Percentiles rank a stretch among this genome's conserved stretches.
Conservation (phyloP, 1,140 invertebrate species). For the Drosophila albomicans region DNA sequence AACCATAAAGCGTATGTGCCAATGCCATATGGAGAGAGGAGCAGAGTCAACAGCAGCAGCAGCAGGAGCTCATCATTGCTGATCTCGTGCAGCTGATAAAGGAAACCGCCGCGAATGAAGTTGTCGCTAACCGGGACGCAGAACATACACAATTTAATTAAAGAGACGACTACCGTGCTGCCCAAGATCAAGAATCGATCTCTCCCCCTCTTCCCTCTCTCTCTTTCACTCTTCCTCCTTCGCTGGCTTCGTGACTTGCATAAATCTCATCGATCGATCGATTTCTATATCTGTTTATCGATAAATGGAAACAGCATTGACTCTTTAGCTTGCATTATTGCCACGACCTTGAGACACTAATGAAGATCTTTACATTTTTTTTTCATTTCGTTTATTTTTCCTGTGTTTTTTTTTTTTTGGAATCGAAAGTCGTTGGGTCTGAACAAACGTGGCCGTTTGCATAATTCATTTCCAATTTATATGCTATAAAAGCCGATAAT, state of each 20-base stretch:
- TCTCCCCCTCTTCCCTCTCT: background rate
- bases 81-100: conserved; percentile 73
- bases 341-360: conserved; percentile 61
- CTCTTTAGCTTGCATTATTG: too few relatives aligned
- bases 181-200: conserved; percentile 3
- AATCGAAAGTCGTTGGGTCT: conserved; percentile 8
- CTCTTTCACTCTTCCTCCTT: background rate
- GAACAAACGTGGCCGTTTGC: conserved; percentile 50
- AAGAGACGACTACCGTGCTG: conserved; percentile 72
- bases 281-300: conserved; percentile 22
- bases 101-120: conserved; percentile 60
- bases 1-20: conserved; percentile 68
- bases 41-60: conserved; percentile 16
- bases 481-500: conserved; percentile 78
- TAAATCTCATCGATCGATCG: conserved; percentile 41
- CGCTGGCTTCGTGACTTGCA: conserved; percentile 31
- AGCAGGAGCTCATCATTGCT: conserved; percentile 39
- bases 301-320: background rate
- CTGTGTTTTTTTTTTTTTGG: background rate
- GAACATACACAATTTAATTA: conserved; percentile 83
- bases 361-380: conserved; percentile 52
- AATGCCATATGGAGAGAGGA: conserved; percentile 3
- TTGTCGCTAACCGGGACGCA: conserved; percentile 47
- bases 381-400: too few relatives aligned
- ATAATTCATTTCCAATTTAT: conserved; percentile 82